These are phyloP conservation scores for Leucozona laternaria DNA, from an alignment of 2,888 invertebrate species.

Conservation along the genomic window DNA sequence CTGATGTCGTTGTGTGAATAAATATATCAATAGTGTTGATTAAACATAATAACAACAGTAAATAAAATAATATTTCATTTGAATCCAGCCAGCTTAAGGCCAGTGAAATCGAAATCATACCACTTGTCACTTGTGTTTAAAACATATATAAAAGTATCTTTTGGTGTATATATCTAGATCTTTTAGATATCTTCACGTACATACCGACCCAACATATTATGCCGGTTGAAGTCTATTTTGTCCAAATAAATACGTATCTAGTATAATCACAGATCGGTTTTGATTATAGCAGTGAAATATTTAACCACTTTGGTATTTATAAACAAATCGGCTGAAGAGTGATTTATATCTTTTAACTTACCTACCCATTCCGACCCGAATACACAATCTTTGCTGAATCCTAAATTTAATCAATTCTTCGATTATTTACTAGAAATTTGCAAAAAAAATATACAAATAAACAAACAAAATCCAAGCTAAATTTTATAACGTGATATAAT, in stretches of 20 bases:
- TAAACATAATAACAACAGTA: constrained; percentile 33
- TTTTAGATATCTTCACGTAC: background rate
- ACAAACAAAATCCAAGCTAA: constrained; percentile 37
- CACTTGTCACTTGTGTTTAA: constrained; percentile 22
- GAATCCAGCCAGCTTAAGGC: constrained; percentile 2
- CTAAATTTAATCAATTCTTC: constrained; percentile 50
- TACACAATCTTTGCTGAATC: constrained; percentile 51
- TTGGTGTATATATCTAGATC: constrained; percentile 1
- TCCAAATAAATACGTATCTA: constrained; percentile 2
- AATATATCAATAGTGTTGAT: constrained; percentile 39
- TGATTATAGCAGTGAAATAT: constrained; percentile 59
- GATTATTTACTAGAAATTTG: constrained; percentile 45
- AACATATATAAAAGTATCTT: constrained; percentile 14
- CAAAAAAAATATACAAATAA: constrained; percentile 59
- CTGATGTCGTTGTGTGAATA: constrained; percentile 40
- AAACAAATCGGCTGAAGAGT: constrained; percentile 64
- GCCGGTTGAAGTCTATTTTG: constrained; percentile 18
- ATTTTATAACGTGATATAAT: constrained; percentile 49
- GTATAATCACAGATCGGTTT: constrained; percentile 37
- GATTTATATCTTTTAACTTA: constrained; percentile 46
- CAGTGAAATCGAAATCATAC: constrained; percentile 34
- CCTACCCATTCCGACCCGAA: constrained; percentile 41
- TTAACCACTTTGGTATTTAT: constrained; percentile 53
- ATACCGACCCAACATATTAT: background rate
- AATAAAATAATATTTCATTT: constrained; percentile 28